Conservation (phyloP, 2,797 vertebrate species). For the Sebastes goodei region DNA sequence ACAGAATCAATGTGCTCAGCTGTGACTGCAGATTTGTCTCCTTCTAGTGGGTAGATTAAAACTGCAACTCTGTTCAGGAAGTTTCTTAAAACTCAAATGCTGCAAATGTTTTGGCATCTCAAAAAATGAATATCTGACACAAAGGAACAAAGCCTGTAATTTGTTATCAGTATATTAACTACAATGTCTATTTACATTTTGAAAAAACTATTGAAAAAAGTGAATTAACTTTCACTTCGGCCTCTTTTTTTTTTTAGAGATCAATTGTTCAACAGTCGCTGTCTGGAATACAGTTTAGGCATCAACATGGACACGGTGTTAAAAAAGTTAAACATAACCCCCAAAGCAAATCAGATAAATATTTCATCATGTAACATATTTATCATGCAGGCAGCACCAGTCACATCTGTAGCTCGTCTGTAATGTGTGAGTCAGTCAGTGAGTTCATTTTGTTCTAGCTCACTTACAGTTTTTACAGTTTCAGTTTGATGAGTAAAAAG, state of each 20-base stretch:
- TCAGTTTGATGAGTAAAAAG: slow-evolving; percentile 53
- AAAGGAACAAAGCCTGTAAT: slow-evolving; percentile 17
- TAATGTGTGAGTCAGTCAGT: slow-evolving; percentile 3
- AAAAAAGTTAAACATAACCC: slow-evolving; percentile 17
- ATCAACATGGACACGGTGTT: slow-evolving; percentile 27
- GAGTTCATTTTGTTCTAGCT: slow-evolving; percentile 19
- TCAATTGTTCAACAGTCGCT: slow-evolving; percentile 44
- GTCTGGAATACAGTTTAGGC: slow-evolving; percentile 54
- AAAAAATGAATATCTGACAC: slow-evolving; percentile 16
- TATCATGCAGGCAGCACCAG: slow-evolving; percentile 70
- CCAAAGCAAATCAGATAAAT: slow-evolving; percentile 48
- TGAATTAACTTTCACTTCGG: slow-evolving; percentile 16
- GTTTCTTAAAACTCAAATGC: slow-evolving; percentile 6
- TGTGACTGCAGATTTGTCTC: slow-evolving; percentile 61
- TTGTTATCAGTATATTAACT: slow-evolving; percentile 17
- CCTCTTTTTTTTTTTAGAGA: not conserved
- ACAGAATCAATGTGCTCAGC: not conserved
- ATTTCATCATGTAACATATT: slow-evolving; percentile 42
- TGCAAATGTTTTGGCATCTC: slow-evolving; percentile 18
- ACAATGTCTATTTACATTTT: slow-evolving; percentile 58
- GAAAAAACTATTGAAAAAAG: slow-evolving; percentile 29
- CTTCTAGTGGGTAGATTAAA: slow-evolving; percentile 62
- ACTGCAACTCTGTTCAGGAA: slow-evolving; percentile 23
- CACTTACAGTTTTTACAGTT: slow-evolving; percentile 32
- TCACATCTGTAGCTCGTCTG: slow-evolving; percentile 45